Conservation (phyloP, 2,797 vertebrate genomes). For the Psittacula derbiana region DNA sequence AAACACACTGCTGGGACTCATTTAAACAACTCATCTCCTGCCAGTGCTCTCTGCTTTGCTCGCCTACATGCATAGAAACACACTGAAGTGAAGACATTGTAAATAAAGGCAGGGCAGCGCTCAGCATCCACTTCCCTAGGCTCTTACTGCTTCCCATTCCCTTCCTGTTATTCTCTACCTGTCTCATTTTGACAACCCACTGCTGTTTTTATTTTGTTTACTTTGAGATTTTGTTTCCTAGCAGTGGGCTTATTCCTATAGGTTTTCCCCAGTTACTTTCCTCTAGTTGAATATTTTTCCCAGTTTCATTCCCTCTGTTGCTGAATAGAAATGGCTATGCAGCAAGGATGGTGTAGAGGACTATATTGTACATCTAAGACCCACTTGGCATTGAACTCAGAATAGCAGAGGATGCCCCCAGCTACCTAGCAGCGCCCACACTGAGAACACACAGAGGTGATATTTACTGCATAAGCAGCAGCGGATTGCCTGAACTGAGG, state of each 20-base stretch:
- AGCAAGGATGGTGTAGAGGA: not conserved
- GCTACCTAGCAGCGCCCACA: not conserved
- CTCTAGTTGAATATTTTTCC: not conserved
- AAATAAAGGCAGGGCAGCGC: not conserved
- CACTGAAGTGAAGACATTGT: not conserved
- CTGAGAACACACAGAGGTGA: not conserved
- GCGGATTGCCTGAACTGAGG: not conserved
- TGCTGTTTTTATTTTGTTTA: not conserved
- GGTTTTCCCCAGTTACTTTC: not conserved
- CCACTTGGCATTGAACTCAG: not conserved
- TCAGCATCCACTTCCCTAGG: slow-evolving; percentile 8
- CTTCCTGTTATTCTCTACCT: slow-evolving; percentile 44
- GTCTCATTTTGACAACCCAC: not conserved
- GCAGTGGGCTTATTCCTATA: not conserved
- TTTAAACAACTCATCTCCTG: not conserved
- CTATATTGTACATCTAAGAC: not conserved
- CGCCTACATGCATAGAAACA: not conserved
- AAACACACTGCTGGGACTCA: not conserved
- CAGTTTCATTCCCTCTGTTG: no score
- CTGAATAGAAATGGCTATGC: not conserved
- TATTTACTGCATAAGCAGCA: not conserved
- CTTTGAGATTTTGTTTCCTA: slow-evolving; percentile 27
- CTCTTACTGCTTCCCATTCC: slow-evolving; percentile 8
- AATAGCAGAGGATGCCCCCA: not conserved
- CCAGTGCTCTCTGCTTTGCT: not conserved